Evolutionary conservation across 2,797 vertebrate genomes (phyloP).

Genomic region (Salarias fasciatus): DNA sequence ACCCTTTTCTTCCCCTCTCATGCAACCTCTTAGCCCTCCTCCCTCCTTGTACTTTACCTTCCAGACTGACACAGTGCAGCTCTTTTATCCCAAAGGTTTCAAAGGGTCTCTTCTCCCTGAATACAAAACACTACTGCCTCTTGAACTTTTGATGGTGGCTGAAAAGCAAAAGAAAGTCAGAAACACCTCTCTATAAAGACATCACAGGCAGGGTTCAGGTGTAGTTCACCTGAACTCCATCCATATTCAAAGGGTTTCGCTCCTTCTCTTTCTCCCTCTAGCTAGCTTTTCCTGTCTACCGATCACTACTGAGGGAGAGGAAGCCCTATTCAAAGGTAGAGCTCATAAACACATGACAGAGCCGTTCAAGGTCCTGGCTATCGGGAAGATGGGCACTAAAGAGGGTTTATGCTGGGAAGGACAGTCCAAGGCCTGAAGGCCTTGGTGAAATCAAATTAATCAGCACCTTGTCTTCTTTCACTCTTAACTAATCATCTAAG

Average conservation of each 20-base stretch:
- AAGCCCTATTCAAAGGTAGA: conserved; percentile 45
- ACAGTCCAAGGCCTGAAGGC: conserved; percentile 35
- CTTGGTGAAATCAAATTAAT: conserved; percentile 56
- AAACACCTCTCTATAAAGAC: conserved; percentile 81
- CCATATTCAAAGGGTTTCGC: conserved; percentile 76
- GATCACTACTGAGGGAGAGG: conserved; percentile 52
- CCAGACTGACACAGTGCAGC: conserved; percentile 78
- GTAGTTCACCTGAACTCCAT: conserved; percentile 84
- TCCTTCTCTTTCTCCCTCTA: conserved; percentile 55
- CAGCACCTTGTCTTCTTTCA: conserved; percentile 34
- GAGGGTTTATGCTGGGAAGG: conserved; percentile 38
- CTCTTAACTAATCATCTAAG: conserved; percentile 52
- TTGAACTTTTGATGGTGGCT: conserved; percentile 87
- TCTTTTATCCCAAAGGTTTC: conserved; percentile 84
- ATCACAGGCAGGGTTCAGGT: conserved; percentile 84
- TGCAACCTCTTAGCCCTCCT: conserved; percentile 66
- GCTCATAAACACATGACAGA: conserved; percentile 60
- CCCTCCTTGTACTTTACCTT: conserved; percentile 77
- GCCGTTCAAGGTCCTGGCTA: conserved; percentile 46
- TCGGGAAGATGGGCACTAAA: conserved; percentile 39
- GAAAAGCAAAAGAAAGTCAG: conserved; percentile 82
- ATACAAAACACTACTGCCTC: conserved; percentile 85
- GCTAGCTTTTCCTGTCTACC: conserved; percentile 58
- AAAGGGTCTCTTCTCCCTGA: conserved; percentile 82
- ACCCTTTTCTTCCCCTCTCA: conserved; percentile 63